Evolutionary conservation across 2,797 vertebrate species (phyloP).

Genomic region (Rhynchonycteris naso): DNA sequence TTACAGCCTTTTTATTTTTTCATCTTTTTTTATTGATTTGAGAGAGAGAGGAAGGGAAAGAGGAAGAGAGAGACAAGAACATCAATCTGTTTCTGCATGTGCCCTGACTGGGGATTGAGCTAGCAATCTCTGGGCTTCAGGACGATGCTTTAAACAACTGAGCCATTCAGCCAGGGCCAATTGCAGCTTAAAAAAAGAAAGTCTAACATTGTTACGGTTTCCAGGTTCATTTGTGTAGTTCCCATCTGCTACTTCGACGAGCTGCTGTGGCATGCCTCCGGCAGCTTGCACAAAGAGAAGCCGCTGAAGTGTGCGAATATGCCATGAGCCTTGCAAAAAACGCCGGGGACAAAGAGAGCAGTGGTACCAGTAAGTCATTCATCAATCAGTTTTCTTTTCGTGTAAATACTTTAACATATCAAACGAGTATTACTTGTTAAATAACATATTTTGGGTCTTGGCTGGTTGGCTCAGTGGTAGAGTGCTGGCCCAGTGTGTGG

Average conservation of each 20-base stretch:
- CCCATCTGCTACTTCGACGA: conserved; percentile 95
- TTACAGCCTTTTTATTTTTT: neutral
- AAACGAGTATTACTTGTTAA: neutral
- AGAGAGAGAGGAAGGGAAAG: no score
- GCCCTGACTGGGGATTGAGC: no score
- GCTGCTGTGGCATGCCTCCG: conserved; percentile 97
- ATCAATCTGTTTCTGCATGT: no score
- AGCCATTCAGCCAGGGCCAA: no score
- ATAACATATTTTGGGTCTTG: neutral
- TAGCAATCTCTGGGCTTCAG: no score
- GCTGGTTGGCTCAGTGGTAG: no score
- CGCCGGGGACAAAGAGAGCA: conserved; percentile 91
- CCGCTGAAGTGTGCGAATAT: conserved; percentile 97
- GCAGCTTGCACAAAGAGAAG: conserved; percentile 97
- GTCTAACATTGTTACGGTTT: conserved; percentile 58
- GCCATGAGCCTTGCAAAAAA: conserved; percentile 96
- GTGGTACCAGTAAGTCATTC: conserved; percentile 89
- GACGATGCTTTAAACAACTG: no score
- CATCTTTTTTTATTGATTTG: no score
- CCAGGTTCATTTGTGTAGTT: conserved; percentile 98
- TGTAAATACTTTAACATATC: conserved; percentile 10
- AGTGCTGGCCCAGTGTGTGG: no score
- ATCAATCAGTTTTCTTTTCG: neutral
- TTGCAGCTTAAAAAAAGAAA: no score
- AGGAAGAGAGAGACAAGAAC: no score